Percentiles rank a stretch among this genome's conserved stretches.
phyloP scores from a whole-genome alignment of 2,113 vertebrate genomes.

The Diadophis punctatus region DNA sequence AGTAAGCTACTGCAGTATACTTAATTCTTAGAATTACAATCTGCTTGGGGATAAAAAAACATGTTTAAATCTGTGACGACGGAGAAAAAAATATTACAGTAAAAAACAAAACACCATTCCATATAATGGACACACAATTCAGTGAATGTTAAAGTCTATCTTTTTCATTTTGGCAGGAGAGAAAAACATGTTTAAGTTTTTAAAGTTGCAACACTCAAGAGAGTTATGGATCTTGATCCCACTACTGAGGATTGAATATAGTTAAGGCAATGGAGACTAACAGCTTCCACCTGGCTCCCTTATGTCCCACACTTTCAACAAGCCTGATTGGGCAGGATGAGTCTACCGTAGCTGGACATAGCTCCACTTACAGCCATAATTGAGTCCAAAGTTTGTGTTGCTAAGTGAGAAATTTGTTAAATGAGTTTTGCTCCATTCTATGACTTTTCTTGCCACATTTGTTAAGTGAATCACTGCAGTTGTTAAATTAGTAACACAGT shows the following conservation, averaged over 20 bases:
- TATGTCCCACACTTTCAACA: background rate
- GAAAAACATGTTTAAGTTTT: background rate
- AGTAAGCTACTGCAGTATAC: background rate
- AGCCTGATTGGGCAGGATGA: background rate
- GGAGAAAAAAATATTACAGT: background rate
- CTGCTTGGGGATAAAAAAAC: background rate
- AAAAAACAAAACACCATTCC: background rate
- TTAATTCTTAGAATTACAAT: background rate
- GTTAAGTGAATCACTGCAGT: background rate
- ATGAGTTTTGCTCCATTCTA: background rate
- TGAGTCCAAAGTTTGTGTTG: background rate
- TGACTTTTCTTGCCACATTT: background rate
- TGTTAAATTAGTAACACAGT: background rate
- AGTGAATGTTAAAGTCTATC: background rate
- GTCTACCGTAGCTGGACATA: background rate
- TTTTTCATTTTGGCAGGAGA: background rate
- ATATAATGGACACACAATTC: fast-evolving
- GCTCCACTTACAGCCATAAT: background rate
- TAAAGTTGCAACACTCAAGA: background rate
- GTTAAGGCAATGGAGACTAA: background rate
- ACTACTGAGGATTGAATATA: background rate
- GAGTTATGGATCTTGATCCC: background rate
- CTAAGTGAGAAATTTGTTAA: background rate
- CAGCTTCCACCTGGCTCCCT: background rate
- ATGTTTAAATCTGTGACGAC: background rate